Evolutionary conservation across 2,113 vertebrate species (phyloP), one percentile per base, ranked within the genome.

Genomic region (Tauraco erythrolophus): DNA sequence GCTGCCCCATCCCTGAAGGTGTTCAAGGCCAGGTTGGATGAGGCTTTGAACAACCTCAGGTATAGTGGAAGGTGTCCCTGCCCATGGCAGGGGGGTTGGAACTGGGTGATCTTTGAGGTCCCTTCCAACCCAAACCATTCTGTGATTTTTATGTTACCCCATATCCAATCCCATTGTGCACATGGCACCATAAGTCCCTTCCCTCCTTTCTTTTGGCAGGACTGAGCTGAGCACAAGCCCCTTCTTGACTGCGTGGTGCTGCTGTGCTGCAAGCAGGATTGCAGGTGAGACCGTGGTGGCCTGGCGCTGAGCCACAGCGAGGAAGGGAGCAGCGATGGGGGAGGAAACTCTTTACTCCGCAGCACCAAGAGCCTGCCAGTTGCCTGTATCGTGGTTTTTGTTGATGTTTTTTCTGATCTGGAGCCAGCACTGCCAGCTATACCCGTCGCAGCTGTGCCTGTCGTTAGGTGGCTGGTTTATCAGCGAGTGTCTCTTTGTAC

Each of bases 271-370:
- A 3, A 31, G 39, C 15, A 8, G 14, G 10, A 4, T 14, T 8
- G 41, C 21, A 6, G 51, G 45, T 23, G 69, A 28, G 30, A 30
- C 58, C 14, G 0, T 0, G 35, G 27, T 35, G 57, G 33, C 39
- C 46, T 9, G 1, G 13, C 1, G 1, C 53, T 27, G n/a, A 16
- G 31, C 11, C 12, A 1, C 15, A 4, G 46, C 27, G 5, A 48
- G 46, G 35, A 28, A 3, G 5, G 53, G 28, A 24, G 43, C 27
- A 6, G 19, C 2, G 1, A 27, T 18, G 17, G 24, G 24, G 35
- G 17, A 31, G 41, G 14, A 75, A 41, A 35, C 14, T 11, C 25
- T 19, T 41, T 5, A 10, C 12, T 13, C 45, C 1, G 11, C 51
- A 24, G 57, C 31, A 7, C 39, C 0, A 2, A 35, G 39, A n/a